These are phyloP conservation scores for Accipiter virgatus DNA, from an alignment of 2,113 vertebrate species.

Conservation along the genomic window DNA sequence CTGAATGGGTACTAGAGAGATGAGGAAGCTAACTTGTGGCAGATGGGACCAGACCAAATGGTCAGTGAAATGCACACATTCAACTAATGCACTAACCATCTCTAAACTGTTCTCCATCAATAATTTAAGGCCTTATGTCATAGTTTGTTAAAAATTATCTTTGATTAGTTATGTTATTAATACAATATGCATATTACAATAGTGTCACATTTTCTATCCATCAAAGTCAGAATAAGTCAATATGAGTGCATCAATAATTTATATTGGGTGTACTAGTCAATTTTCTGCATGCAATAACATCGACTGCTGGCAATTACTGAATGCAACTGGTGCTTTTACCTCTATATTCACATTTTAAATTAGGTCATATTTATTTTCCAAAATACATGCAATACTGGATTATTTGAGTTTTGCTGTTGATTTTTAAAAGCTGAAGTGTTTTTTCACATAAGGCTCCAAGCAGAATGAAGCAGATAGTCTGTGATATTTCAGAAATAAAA, in stretches of 20 bases:
- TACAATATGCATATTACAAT: conserved; percentile 60
- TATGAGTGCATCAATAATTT: conserved; percentile 66
- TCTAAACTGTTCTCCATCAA: conserved; percentile 66
- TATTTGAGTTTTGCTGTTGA: neutral
- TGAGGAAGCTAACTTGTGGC: conserved; percentile 47
- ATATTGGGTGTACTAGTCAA: conserved; percentile 34
- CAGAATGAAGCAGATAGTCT: neutral
- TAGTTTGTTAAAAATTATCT: conserved; percentile 63
- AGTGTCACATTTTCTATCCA: conserved; percentile 49
- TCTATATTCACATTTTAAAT: neutral
- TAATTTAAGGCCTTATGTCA: conserved; percentile 62
- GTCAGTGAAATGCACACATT: conserved; percentile 68
- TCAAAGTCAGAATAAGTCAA: conserved; percentile 53
- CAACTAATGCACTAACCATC: conserved; percentile 56
- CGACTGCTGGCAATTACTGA: conserved; percentile 15
- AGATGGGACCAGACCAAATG: conserved; percentile 72
- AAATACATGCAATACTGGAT: neutral
- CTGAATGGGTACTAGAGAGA: conserved; percentile 60
- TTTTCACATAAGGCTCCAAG: neutral
- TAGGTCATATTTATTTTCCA: neutral
- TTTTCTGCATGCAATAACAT: conserved; percentile 41
- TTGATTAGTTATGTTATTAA: conserved; percentile 66
- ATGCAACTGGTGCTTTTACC: conserved; percentile 52
- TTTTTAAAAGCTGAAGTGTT: neutral
- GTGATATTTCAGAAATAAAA: neutral